Percentiles rank a stretch among this genome's conserved stretches.
Conservation (phyloP, 2,113 vertebrate genomes). For the Pterocles orientalis region DNA sequence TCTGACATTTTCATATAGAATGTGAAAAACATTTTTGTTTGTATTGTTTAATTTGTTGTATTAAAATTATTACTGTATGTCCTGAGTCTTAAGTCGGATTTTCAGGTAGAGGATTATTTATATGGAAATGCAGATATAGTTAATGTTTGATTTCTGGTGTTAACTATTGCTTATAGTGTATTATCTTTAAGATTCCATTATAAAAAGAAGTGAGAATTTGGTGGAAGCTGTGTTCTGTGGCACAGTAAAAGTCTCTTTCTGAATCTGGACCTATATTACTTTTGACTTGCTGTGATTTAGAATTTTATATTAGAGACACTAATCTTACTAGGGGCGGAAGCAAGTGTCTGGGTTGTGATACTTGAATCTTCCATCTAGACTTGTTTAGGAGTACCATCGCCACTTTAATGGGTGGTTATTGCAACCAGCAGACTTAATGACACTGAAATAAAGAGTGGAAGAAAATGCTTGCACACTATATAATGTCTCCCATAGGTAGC, state of each 20-base stretch:
- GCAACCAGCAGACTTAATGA: neutral
- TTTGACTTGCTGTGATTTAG: neutral
- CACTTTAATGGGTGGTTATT: neutral
- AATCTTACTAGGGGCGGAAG: neutral
- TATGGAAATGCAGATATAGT: neutral
- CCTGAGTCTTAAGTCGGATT: neutral
- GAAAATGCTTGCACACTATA: neutral
- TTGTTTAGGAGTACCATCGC: neutral
- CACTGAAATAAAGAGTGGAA: neutral
- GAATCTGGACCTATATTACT: neutral
- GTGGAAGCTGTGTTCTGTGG: neutral
- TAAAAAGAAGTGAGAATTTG: neutral
- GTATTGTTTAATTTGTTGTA: neutral
- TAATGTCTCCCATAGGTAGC: neutral
- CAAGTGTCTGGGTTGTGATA: neutral
- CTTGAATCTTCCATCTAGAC: neutral
- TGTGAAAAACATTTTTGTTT: fast-evolving
- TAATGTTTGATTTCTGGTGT: neutral
- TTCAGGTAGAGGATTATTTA: neutral
- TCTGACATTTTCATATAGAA: neutral
- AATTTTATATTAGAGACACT: neutral
- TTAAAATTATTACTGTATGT: neutral
- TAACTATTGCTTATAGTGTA: neutral
- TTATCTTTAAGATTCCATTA: neutral
- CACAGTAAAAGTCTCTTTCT: neutral